These are phyloP conservation scores for Argynnis bischoffii DNA, from an alignment of 2,888 invertebrate species.

Conservation along the genomic window DNA sequence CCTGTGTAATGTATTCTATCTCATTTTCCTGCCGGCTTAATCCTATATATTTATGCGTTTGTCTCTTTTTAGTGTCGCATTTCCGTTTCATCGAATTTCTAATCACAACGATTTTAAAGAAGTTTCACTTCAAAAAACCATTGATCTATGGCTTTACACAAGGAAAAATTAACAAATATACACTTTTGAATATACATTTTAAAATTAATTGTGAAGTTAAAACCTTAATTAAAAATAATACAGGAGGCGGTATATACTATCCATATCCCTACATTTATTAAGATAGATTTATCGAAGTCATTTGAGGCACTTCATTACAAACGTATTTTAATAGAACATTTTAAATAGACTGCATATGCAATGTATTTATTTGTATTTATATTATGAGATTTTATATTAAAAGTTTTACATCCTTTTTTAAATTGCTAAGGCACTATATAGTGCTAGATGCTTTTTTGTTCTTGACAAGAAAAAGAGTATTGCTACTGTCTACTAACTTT, in stretches of 20 bases:
- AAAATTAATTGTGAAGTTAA: too few relatives aligned
- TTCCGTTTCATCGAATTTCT: too few relatives aligned
- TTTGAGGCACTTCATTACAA: slow-evolving; percentile 33
- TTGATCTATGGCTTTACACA: too few relatives aligned
- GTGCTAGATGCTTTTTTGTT: slow-evolving; percentile 8
- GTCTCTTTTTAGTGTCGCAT: too few relatives aligned
- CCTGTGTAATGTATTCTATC: too few relatives aligned
- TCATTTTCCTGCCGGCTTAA: too few relatives aligned
- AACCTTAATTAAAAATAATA: too few relatives aligned
- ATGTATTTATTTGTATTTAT: neutral
- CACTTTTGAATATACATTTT: too few relatives aligned
- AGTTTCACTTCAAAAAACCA: too few relatives aligned
- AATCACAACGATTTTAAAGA: too few relatives aligned
- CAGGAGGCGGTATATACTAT: slow-evolving; percentile 29
- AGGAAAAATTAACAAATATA: too few relatives aligned
- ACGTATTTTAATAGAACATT: slow-evolving; percentile 31
- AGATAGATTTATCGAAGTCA: slow-evolving; percentile 32
- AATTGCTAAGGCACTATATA: slow-evolving; percentile 5
- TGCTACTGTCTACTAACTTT: neutral
- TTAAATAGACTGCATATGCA: slow-evolving; percentile 29
- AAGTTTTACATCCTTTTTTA: slow-evolving; percentile 13
- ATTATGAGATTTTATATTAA: slow-evolving; percentile 5
- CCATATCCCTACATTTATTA: slow-evolving; percentile 31
- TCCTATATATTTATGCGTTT: too few relatives aligned
- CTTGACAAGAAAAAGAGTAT: neutral